Base-by-base conservation (phyloP, 2,888 invertebrate genomes). In the Habrosyne pyritoides region DNA sequence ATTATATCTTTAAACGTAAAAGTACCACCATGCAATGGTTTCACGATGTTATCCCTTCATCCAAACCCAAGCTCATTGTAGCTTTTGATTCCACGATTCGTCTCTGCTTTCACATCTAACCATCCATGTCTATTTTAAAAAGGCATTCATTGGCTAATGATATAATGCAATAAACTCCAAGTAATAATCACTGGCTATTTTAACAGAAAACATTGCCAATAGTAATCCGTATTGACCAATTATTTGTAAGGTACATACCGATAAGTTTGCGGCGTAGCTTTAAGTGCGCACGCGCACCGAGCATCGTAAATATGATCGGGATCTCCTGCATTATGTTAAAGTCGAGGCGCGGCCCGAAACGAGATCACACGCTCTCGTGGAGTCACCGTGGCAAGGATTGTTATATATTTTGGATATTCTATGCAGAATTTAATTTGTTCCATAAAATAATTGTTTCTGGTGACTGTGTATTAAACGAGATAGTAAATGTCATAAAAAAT, bases 231-330 rank as follows among this genome's bases (percentile, higher is more conserved):
- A 12, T 50, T 30, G 14, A 60, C 74, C 75, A 77, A 76, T 77
- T 76, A 78, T 73, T 72, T 67, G 69, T 64, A 56, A 61, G 66
- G 61, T 61, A 60, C 59, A 53, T 60, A 58, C 63, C 73, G 75
- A 75, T 76, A 74, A 73, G 71, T 75, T 53, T 52, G 53, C 53
- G 53, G 49, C 50, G 30, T 61, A 50, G 60, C 52, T 54, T 62
- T 64, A 66, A 63, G 71, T 66, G 66, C 71, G 69, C 71, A 61
- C 60, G 70, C 67, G 69, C 71, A 70, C 64, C 67, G 61, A 50
- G 66, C 78, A 59, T 77, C 86, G 82, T 86, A 86, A 86, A 87
- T 84, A 86, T 85, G 84, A 86, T 85, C 83, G 69, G 67, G 82
- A 87, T 86, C 84, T 71, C 75, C 72, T 73, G 73, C 79, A 79